These are phyloP conservation scores for Stictocephala bisonia DNA, from an alignment of 2,888 invertebrate species.

Conservation along the genomic window DNA sequence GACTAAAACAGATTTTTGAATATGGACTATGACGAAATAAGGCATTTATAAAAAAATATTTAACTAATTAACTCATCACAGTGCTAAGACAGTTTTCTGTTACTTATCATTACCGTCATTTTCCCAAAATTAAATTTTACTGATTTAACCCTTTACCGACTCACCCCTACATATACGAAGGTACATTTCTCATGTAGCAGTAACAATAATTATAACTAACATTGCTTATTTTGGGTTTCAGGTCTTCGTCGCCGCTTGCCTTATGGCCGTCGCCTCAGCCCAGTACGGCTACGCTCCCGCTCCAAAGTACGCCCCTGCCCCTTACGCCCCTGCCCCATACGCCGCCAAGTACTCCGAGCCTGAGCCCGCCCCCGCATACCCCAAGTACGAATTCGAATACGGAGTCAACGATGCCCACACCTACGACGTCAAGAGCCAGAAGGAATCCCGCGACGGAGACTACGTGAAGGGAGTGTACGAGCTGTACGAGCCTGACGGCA, in stretches of 20 bases:
- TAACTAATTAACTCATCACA: no score
- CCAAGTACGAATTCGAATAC: constrained; percentile 57
- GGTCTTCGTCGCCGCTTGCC: constrained; percentile 68
- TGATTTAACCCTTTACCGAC: no score
- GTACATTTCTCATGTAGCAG: no score
- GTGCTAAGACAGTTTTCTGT: no score
- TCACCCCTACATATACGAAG: no score
- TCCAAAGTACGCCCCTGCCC: constrained; percentile 64
- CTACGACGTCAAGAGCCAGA: constrained; percentile 58
- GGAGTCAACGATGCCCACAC: constrained; percentile 58
- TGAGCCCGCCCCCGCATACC: constrained; percentile 58
- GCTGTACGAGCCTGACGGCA: constrained; percentile 47
- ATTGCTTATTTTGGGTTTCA: constrained; percentile 48
- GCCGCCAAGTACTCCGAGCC: constrained; percentile 58
- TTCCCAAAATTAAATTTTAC: no score
- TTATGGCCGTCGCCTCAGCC: constrained; percentile 64
- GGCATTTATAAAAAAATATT: no score
- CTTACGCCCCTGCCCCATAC: constrained; percentile 60
- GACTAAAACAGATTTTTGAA: no score
- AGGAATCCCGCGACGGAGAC: constrained; percentile 56
- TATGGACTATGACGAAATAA: no score
- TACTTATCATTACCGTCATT: no score
- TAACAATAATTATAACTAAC: no score
- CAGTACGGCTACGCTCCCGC: constrained; percentile 58
- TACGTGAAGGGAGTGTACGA: constrained; percentile 57